Evolutionary conservation across 2,888 invertebrate genomes (phyloP).

Genomic region (Philopedon plagiatum): DNA sequence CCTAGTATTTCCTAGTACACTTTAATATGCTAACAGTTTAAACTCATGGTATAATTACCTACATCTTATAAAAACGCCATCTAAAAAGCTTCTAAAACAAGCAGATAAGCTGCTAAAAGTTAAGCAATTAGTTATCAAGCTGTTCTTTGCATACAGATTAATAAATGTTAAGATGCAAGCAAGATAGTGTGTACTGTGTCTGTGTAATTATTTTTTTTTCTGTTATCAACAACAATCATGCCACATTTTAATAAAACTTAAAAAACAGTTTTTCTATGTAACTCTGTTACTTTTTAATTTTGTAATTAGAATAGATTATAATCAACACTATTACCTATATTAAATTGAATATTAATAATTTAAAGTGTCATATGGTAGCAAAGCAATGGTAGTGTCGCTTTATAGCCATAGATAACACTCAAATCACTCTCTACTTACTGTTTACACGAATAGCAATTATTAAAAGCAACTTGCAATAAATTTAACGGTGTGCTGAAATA

Average conservation of each 20-base stretch:
- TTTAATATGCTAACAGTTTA: too few relatives aligned
- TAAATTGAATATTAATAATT: conserved; percentile 6
- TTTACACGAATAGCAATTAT: conserved; percentile 34
- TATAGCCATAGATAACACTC: conserved; percentile 26
- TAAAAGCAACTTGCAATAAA: conserved; percentile 40
- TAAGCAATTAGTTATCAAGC: conserved; percentile 27
- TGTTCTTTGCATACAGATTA: conserved; percentile 64
- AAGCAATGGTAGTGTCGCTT: conserved; percentile 27
- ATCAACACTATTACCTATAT: not conserved
- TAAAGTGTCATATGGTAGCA: conserved; percentile 8
- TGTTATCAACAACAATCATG: conserved; percentile 47
- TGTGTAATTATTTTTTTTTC: conserved; percentile 2
- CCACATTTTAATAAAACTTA: conserved; percentile 33
- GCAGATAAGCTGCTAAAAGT: conserved; percentile 52
- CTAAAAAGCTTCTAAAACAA: too few relatives aligned
- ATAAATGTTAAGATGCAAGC: conserved; percentile 33
- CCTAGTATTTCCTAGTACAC: too few relatives aligned
- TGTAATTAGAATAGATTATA: too few relatives aligned
- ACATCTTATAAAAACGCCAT: too few relatives aligned
- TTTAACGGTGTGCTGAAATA: conserved; percentile 45
- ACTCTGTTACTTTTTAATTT: not conserved
- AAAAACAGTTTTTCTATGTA: not conserved
- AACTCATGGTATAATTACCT: too few relatives aligned
- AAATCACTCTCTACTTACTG: conserved; percentile 45
- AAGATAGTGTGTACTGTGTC: conserved; percentile 28